A percentile compares a stretch with the other conserved stretches of the same genome.
Conservation (phyloP, 1,140 invertebrate species). For the Bombus terrestris region DNA sequence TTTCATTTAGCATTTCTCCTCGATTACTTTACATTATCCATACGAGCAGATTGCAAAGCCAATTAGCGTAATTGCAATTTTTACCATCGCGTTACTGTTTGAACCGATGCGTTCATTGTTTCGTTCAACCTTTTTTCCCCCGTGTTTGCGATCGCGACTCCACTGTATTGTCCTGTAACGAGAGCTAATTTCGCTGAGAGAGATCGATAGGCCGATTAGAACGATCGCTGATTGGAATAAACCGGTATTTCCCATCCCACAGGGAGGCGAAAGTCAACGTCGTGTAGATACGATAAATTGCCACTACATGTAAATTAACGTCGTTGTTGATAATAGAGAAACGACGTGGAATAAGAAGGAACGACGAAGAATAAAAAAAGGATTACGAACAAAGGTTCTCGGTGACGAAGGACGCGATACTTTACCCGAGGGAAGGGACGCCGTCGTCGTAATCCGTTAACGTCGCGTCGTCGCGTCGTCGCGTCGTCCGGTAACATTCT, state of each 20-base stretch:
- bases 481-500: too few species aligned
- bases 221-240: background rate
- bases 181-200: background rate
- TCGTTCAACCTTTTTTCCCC: background rate
- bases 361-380: background rate
- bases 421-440: background rate
- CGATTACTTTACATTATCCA: too few species aligned
- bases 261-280: background rate
- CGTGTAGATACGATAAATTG: conserved; percentile 1
- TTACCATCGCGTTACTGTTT: background rate
- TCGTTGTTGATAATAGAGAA: background rate
- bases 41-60: background rate
- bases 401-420: background rate
- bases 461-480: too few species aligned
- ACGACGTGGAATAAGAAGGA: background rate
- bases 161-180: background rate
- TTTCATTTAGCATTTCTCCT: too few species aligned
- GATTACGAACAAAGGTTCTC: background rate
- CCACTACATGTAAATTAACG: too few species aligned
- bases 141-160: background rate
- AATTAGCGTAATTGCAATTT: conserved; percentile 8
- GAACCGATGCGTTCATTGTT: background rate
- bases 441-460: conserved; percentile 2
- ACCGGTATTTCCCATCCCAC: background rate
- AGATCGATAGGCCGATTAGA: conserved; percentile 5